Evolutionary conservation across 2,113 vertebrate species (phyloP), one percentile per base, ranked within the genome.

Genomic region (Corvus cornix): DNA sequence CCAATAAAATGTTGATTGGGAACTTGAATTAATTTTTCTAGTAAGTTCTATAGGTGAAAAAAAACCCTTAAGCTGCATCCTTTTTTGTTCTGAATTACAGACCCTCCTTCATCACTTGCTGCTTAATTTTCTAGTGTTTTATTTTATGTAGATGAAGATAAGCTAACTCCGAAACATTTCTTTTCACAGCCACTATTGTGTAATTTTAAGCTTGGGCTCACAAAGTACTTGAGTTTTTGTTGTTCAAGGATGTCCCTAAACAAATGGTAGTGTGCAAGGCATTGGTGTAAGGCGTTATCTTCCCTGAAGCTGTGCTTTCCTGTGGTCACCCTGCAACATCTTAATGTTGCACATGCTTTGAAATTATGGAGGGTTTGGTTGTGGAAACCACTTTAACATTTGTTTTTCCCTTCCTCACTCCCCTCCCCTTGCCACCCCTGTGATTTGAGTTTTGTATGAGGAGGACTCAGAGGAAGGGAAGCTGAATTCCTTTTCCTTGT

Each of bases 401-500:
- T 94, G 51, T 91, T 92, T 96, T 84, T 78, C 84, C 16, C 39
- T 92, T 94, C 81, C 74, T 91, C 4, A 6, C n/a, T 83, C 74
- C 85, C 90, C 22, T 91, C 68, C 88, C 92, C 21, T 91, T 78
- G 37, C 90, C 39, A 92, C 95, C 92, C 46, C 43, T 90, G 95
- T 92, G 95, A 90, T 93, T 95, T 96, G 90, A 76, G 84, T 94
- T 97, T 91, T 95, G 84, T 94, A 21, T 96, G 87, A 87, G 53
- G 74, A 94, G 48, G 58, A 90, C 95, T 93, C 94, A 70, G 46
- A 94, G 95, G 96, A 97, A 96, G 89, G 64, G 85, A 92, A 90
- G 55, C 73, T 84, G 72, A 95, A 97, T 97, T 95, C 94, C 95
- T 92, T 86, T 97, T 95, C 92, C 94, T 95, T 88, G 76, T 95